Evolutionary conservation across 2,797 vertebrate species (phyloP).

Genomic region (Peromyscus nudipes): DNA sequence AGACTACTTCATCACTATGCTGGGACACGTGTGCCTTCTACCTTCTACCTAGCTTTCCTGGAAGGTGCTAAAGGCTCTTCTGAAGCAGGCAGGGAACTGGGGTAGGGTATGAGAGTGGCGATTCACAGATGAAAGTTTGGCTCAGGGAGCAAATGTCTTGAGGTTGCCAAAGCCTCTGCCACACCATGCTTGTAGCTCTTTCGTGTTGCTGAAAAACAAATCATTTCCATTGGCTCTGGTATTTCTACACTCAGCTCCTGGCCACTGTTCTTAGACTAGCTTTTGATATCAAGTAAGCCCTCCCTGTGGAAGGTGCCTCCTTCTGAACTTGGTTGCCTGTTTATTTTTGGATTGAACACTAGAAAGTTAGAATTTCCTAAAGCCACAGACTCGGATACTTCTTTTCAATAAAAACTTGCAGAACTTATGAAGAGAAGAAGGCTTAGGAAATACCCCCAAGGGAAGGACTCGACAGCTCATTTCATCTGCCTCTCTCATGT

Average conservation of each 20-base stretch:
- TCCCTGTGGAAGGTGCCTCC: neutral
- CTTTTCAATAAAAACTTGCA: slow-evolving; percentile 16
- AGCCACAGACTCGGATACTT: slow-evolving; percentile 18
- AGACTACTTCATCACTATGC: neutral
- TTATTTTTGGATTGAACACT: slow-evolving; percentile 72
- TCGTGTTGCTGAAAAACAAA: neutral
- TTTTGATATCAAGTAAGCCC: neutral
- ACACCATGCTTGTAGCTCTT: accelerated
- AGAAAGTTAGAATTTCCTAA: slow-evolving; percentile 68
- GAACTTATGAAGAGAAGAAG: neutral
- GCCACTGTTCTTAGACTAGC: neutral
- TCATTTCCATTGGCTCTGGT: neutral
- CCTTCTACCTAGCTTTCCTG: neutral
- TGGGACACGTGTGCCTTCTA: neutral
- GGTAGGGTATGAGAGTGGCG: accelerated
- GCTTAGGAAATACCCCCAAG: neutral
- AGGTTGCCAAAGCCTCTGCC: neutral
- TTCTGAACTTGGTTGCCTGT: slow-evolving; percentile 71
- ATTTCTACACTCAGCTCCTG: neutral
- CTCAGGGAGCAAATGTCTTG: neutral
- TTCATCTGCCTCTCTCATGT: neutral
- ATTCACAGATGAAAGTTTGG: neutral
- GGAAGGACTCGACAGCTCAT: neutral
- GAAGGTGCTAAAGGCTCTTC: neutral
- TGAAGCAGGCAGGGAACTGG: neutral